Conservation (phyloP, 2,113 vertebrate genomes). For the Butorides virescens region DNA sequence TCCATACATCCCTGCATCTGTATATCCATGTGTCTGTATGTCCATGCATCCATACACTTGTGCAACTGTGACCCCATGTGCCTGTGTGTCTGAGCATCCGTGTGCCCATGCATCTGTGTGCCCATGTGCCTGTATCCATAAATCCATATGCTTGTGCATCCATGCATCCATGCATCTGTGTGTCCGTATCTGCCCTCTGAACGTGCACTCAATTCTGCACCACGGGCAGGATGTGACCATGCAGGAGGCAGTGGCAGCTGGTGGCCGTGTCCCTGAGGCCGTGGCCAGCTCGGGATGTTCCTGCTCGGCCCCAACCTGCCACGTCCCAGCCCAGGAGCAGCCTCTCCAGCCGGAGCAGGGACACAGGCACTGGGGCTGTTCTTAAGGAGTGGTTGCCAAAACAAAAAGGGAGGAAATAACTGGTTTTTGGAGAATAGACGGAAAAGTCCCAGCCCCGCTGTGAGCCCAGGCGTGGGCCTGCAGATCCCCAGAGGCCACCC, state of each 20-base stretch:
- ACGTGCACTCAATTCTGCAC: not conserved
- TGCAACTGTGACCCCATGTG: not conserved
- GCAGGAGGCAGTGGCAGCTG: not conserved
- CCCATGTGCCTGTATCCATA: too few species aligned
- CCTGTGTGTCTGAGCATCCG: fast-evolving
- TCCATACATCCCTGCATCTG: not conserved
- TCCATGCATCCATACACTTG: not conserved
- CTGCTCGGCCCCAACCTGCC: not conserved
- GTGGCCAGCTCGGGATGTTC: not conserved
- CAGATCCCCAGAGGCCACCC: not conserved
- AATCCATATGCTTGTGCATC: not conserved
- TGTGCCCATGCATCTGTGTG: not conserved
- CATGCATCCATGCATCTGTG: fast-evolving
- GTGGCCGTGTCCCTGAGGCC: fast-evolving
- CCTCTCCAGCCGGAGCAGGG: fast-evolving
- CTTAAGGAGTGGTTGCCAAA: not conserved
- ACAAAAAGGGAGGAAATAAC: not conserved
- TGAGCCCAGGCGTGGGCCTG: not conserved
- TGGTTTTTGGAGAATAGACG: not conserved
- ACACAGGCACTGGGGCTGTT: fast-evolving
- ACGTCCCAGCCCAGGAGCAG: not conserved
- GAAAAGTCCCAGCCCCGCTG: not conserved
- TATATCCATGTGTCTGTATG: not conserved
- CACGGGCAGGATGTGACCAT: fast-evolving
- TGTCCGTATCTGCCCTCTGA: not conserved